phyloP scores from a whole-genome alignment of 2,888 invertebrate genomes.

The Eucera pruinosa region DNA sequence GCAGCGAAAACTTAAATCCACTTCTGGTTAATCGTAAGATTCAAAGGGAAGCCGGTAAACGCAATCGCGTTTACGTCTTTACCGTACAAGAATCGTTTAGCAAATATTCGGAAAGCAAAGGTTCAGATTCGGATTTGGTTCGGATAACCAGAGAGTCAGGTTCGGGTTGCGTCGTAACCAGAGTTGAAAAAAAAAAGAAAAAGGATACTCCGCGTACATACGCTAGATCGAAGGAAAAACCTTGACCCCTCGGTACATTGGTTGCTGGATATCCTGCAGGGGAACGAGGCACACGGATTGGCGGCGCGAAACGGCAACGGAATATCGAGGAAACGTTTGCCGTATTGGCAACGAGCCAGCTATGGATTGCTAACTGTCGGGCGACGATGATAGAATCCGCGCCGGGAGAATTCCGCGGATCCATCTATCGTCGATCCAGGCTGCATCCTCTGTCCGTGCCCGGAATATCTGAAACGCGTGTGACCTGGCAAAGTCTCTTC shows the following conservation, averaged over 20 bases:
- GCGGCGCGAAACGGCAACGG: constrained; percentile 43
- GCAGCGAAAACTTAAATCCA: no score
- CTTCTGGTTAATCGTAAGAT: no score
- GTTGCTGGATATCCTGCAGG: constrained; percentile 54
- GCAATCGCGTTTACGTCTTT: no score
- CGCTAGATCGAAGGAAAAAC: not conserved
- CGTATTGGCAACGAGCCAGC: constrained; percentile 64
- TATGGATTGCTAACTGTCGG: constrained; percentile 65
- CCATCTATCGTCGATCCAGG: constrained; percentile 55
- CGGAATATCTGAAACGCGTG: constrained; percentile 33
- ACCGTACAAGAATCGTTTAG: no score
- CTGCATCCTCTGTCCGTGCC: constrained; percentile 39
- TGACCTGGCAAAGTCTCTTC: constrained; percentile 19
- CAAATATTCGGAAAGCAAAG: no score
- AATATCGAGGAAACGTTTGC: constrained; percentile 66
- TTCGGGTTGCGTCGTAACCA: no score
- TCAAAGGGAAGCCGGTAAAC: no score
- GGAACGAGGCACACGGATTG: constrained; percentile 52
- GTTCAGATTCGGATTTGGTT: no score
- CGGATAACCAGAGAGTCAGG: no score
- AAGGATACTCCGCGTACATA: no score
- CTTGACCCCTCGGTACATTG: constrained; percentile 40
- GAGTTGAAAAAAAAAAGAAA: not conserved
- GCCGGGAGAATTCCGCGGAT: constrained; percentile 55
- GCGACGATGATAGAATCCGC: constrained; percentile 65